Conservation (phyloP, 37 sponge, comb jelly and placozoan species). For the Theonella swinhoei region DNA sequence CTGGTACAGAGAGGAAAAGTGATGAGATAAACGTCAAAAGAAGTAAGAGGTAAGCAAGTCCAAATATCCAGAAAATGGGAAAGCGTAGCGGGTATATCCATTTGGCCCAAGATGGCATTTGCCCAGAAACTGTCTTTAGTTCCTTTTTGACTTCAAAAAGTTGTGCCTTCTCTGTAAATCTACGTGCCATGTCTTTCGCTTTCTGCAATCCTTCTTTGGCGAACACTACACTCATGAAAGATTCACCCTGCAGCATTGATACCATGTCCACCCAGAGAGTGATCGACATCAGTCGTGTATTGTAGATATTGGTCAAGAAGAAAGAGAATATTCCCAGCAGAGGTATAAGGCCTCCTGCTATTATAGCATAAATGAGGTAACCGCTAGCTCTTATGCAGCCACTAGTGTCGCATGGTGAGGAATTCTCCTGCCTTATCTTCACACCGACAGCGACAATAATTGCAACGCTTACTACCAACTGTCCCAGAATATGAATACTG, state of each 20-base stretch:
- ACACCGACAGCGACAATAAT: slow-evolving; percentile 24
- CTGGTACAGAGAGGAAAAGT: neutral
- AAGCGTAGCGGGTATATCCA: slow-evolving; percentile 10
- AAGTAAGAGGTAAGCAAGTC: slow-evolving; percentile 5
- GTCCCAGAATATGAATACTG: slow-evolving; percentile 4
- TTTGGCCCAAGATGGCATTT: neutral
- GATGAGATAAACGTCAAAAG: slow-evolving; percentile 1
- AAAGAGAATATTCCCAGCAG: slow-evolving; percentile 13
- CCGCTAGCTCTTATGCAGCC: neutral
- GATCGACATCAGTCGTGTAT: slow-evolving; percentile 14
- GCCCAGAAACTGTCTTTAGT: neutral
- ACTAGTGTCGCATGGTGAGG: neutral
- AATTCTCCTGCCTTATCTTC: slow-evolving; percentile 47
- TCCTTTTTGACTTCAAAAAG: slow-evolving; percentile 11
- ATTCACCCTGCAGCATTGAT: slow-evolving; percentile 27
- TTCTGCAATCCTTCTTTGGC: neutral
- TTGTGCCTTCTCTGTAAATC: slow-evolving; percentile 9
- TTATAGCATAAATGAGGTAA: slow-evolving; percentile 13
- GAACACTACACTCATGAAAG: slow-evolving; percentile 30
- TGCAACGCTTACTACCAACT: slow-evolving; percentile 7
- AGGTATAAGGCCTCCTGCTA: slow-evolving; percentile 35
- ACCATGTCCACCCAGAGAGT: slow-evolving; percentile 42
- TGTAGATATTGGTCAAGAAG: slow-evolving; percentile 44
- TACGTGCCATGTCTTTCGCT: slow-evolving; percentile 11
- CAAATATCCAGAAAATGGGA: slow-evolving; percentile 2